Percentiles rank a stretch among this genome's conserved stretches.
Conservation (phyloP, 2,113 vertebrate species). For the Corythaeola cristata region DNA sequence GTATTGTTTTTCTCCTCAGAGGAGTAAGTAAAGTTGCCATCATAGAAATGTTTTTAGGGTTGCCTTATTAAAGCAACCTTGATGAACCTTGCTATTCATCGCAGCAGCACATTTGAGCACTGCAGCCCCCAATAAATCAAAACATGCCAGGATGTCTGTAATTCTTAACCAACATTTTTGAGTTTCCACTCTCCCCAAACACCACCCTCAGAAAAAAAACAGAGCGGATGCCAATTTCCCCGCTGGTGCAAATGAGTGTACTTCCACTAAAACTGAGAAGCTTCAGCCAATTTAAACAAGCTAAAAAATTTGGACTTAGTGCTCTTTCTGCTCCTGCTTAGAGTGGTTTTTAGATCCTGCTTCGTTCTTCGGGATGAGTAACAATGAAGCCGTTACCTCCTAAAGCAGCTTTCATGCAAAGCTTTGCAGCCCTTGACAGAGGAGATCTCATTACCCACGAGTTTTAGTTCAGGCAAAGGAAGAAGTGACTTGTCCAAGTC, state of each 20-base stretch:
- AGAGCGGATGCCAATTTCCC: background rate
- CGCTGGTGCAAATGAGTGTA: background rate
- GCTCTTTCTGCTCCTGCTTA: background rate
- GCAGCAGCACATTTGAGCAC: background rate
- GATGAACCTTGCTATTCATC: background rate
- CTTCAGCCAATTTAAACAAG: slow-evolving; percentile 16
- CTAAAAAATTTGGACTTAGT: background rate
- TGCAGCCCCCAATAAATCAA: background rate
- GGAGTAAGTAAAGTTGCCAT: background rate
- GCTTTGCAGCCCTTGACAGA: background rate
- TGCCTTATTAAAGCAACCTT: background rate
- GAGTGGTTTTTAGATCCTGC: background rate
- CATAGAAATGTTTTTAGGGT: background rate
- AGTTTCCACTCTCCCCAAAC: background rate
- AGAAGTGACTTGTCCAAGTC: background rate
- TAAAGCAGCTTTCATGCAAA: background rate
- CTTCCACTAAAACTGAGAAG: background rate
- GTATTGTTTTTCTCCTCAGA: background rate
- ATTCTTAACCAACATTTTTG: background rate
- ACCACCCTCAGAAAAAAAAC: background rate
- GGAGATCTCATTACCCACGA: background rate
- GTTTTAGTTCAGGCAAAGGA: background rate
- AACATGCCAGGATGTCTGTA: background rate
- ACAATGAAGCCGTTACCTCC: background rate
- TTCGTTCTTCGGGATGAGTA: background rate